phyloP scores from a whole-genome alignment of 2,113 vertebrate species.

The Puma concolor region DNA sequence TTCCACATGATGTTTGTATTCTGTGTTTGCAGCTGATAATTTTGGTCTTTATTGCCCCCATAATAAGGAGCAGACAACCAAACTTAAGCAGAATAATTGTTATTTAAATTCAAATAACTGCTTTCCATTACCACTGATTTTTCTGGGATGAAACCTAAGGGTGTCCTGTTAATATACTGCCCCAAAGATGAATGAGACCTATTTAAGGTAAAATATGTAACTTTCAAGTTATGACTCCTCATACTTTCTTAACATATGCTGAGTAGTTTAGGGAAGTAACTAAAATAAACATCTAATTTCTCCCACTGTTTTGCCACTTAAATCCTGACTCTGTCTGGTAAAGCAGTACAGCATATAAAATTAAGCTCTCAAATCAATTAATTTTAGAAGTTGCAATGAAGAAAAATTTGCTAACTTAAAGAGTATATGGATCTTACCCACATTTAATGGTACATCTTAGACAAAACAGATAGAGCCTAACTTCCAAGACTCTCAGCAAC shows the following conservation, averaged over 20 bases:
- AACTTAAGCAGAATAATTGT: not conserved
- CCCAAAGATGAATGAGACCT: not conserved
- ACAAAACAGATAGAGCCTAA: not conserved
- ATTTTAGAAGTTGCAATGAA: not conserved
- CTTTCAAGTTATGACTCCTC: not conserved
- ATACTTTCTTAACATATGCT: not conserved
- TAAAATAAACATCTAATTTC: not conserved
- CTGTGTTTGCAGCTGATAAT: not conserved
- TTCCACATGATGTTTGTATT: not conserved
- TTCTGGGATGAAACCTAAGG: not conserved
- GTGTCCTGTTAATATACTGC: not conserved
- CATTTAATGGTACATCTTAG: not conserved
- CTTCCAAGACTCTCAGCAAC: not conserved
- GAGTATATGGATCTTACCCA: not conserved
- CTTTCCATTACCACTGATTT: slow-evolving; percentile 50
- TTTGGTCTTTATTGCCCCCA: not conserved
- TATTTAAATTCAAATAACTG: slow-evolving; percentile 31
- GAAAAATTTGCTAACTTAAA: not conserved
- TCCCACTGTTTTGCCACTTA: slow-evolving; percentile 11
- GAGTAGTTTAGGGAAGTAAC: not conserved
- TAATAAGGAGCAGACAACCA: not conserved
- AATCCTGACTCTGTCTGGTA: not conserved
- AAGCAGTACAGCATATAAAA: not conserved
- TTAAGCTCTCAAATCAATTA: slow-evolving; percentile 7
- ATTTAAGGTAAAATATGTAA: not conserved